Conservation (phyloP, 1,140 invertebrate genomes). For the Monochamus saltuarius region DNA sequence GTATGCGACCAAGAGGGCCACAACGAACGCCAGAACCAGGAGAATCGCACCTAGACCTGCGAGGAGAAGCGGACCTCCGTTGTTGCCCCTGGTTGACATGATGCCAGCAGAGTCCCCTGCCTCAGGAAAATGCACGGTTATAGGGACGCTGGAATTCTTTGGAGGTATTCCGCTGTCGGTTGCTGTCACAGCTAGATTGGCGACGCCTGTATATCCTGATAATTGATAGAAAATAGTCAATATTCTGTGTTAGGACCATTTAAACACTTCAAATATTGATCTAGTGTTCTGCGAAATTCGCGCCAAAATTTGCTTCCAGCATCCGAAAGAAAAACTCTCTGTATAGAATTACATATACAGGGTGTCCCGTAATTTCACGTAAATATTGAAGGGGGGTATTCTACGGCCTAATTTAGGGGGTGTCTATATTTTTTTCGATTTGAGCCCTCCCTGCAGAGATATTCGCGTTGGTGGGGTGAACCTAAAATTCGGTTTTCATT, state of each 20-base stretch:
- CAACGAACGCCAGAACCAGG: slow-evolving; percentile 71
- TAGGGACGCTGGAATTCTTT: slow-evolving; percentile 70
- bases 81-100: slow-evolving; percentile 49
- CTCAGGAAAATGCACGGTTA: slow-evolving; percentile 69
- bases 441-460: too few relatives aligned
- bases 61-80: slow-evolving; percentile 62
- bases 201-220: slow-evolving; percentile 55
- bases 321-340: too few relatives aligned
- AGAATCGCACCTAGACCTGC: slow-evolving; percentile 71
- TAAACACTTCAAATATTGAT: too few relatives aligned
- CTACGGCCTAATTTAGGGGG: too few relatives aligned
- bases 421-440: too few relatives aligned
- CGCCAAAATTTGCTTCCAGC: too few relatives aligned
- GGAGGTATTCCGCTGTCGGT: slow-evolving; percentile 77
- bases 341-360: too few relatives aligned
- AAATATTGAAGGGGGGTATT: too few relatives aligned
- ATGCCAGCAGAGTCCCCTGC: slow-evolving; percentile 51
- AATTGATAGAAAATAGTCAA: slow-evolving; percentile 4
- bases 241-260: not conserved
- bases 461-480: too few relatives aligned
- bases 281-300: too few relatives aligned
- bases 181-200: slow-evolving; percentile 61
- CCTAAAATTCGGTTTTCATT: too few relatives aligned
- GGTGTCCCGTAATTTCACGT: too few relatives aligned
- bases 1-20: slow-evolving; percentile 70